Base-by-base conservation (phyloP, 2,113 vertebrate genomes). In the Ovis canadensis region DNA sequence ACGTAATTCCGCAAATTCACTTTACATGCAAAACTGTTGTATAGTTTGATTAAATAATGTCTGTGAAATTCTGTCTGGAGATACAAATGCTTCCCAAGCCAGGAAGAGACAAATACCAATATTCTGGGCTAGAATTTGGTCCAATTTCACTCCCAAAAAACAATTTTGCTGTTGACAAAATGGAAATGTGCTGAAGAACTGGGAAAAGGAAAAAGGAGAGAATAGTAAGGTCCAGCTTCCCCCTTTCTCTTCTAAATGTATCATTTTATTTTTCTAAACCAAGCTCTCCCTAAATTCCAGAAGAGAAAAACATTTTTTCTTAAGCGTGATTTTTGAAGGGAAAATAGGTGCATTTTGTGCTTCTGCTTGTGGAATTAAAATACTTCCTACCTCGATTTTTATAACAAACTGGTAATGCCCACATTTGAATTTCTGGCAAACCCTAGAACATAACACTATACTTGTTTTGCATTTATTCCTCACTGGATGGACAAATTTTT, bases 391-490 rank as follows among this genome's bases (percentile, higher is more conserved):
- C 33, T 95, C 62, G 16, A 92, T 83, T 95, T 96, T 97, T 88
- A 93, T 25, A 96, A 33, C 71, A 95, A 86, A 91, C 54, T 90
- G 33, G 52, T 67, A 77, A 91, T 82, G 77, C 14, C 43, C 62
- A n/a, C 55, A 90, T 93, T 91, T 97, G 78, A 83, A 93, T 95
- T 95, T 97, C 91, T 98, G 93, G 88, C 81, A 96, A 87, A 62
- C 3, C 25, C 33, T 43, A 91, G 29, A 64, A 92, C 16, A 48
- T 59, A 95, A 83, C 21, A 48, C 60, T 86, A 25, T 64, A 29
- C 29, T 97, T 59, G 1, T 83, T 96, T 98, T 88, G 78, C 82
- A 62, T 91, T 95, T 97, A 86, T 94, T 96, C 52, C 55, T 95
- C 50, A 80, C 48, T 93, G 78, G 60, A 78, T 94, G 91, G 78